Evolutionary conservation across 2,113 vertebrate genomes (phyloP), one percentile per base, ranked within the genome.

Genomic region (Meriones unguiculatus): DNA sequence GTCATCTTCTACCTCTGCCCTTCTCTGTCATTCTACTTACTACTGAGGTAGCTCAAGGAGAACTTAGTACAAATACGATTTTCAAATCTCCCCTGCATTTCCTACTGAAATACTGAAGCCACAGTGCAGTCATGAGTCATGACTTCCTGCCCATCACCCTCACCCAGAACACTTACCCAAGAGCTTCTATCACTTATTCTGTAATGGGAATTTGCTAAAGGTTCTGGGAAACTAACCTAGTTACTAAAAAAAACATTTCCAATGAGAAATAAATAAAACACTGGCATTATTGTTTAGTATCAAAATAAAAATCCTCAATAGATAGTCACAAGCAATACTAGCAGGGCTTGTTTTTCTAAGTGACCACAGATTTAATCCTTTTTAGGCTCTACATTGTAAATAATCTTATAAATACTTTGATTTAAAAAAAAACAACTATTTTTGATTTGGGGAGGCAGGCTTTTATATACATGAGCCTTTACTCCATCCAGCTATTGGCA

Each of bases 1-100:
- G 92, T 97, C 94, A 98, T 96, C 97, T 98, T 98, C 98, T 98
- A 98, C 98, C 98, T 98, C 98, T 98, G 97, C 95, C 85, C 62
- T 76, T 93, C 75, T 15, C 64, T 94, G 91, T 94, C 96, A 67
- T 97, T 77, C 35, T 38, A 94, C 73, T 96, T 86, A 90, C 87
- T 87, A 35, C 50, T 91, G 93, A 96, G 62, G 50, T 90, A 96
- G 91, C 75, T 97, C 93, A 96, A 93, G 97, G 87, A 65, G 4
- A n/a, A 69, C 92, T 90, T 59, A 57, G 76, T 93, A 86, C 92
- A 96, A 92, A 94, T 1, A 0, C 0, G 0, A 95, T 97, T 96
- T 95, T 57, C 82, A 84, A 2, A 93, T 95, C 46, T n/a, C 38
- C 93, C 91, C 73, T 91, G 89, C 88, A 96, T 94, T 98, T 97